Conservation (phyloP, 2,888 invertebrate genomes). For the Alviniconcha strummeri region DNA sequence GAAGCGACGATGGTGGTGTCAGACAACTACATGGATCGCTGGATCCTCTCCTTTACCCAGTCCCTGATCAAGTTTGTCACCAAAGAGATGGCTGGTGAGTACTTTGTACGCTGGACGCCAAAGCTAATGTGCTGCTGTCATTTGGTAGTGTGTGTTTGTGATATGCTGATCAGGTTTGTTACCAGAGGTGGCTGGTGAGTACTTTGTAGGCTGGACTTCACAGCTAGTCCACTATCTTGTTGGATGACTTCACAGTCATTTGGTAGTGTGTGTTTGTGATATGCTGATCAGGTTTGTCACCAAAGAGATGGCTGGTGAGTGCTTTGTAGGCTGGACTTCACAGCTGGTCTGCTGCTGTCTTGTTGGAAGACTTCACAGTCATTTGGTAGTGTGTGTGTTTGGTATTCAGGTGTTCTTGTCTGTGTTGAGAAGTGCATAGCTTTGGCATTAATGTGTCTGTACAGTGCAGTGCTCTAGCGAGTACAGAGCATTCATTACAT, state of each 20-base stretch:
- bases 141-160: too few relatives aligned
- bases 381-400: too few relatives aligned
- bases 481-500: too few relatives aligned
- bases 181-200: constrained; percentile 69
- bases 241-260: too few relatives aligned
- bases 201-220: neutral
- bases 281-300: constrained; percentile 87
- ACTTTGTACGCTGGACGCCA: neutral
- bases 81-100: constrained; percentile 86
- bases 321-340: neutral
- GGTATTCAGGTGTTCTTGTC: neutral
- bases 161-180: neutral
- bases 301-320: constrained; percentile 86
- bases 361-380: too few relatives aligned
- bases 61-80: constrained; percentile 90
- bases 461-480: too few relatives aligned
- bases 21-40: constrained; percentile 93
- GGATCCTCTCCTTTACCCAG: constrained; percentile 98
- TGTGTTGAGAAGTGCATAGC: neutral
- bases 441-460: too few relatives aligned
- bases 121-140: too few relatives aligned
- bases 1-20: constrained; percentile 67
- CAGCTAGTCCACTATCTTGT: too few relatives aligned
- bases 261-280: too few relatives aligned
- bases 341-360: too few relatives aligned